These are phyloP conservation scores for Rhopalosiphum nymphaeae DNA, from an alignment of 2,888 invertebrate genomes.

Conservation along the genomic window DNA sequence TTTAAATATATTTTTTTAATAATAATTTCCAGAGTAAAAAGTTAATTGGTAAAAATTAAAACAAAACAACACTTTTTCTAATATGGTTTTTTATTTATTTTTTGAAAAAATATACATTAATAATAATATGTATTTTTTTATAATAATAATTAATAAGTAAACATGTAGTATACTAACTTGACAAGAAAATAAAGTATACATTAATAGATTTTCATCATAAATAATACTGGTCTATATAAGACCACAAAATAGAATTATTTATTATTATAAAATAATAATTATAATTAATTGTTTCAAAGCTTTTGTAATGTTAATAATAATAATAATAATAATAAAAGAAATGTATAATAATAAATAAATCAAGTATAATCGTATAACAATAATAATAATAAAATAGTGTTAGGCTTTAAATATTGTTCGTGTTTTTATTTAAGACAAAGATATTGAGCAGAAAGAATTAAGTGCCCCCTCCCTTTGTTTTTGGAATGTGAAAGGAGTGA, in stretches of 20 bases:
- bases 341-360: slow-evolving; percentile 64
- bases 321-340: slow-evolving; percentile 59
- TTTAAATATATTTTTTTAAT: neutral
- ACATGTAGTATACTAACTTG: slow-evolving; percentile 57
- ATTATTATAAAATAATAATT: slow-evolving; percentile 53
- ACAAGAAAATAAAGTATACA: slow-evolving; percentile 60
- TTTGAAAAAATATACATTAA: slow-evolving; percentile 62
- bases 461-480: slow-evolving; percentile 60
- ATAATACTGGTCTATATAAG: slow-evolving; percentile 45
- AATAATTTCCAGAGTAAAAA: neutral
- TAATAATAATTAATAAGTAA: slow-evolving; percentile 63
- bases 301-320: slow-evolving; percentile 58
- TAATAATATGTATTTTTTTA: slow-evolving; percentile 61
- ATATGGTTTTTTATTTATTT: slow-evolving; percentile 25
- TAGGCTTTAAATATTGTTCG: slow-evolving; percentile 64
- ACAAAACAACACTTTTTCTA: neutral
- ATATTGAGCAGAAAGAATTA: slow-evolving; percentile 65
- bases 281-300: slow-evolving; percentile 62
- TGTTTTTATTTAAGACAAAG: slow-evolving; percentile 63
- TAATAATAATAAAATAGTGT: slow-evolving; percentile 64
- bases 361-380: slow-evolving; percentile 64
- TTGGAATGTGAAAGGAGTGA: slow-evolving; percentile 63
- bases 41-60: neutral
- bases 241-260: slow-evolving; percentile 41
- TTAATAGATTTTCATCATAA: slow-evolving; percentile 29